A percentile compares a stretch with the other conserved stretches of the same genome.
Conservation (phyloP, 2,113 vertebrate species). For the Synchiropus splendidus region DNA sequence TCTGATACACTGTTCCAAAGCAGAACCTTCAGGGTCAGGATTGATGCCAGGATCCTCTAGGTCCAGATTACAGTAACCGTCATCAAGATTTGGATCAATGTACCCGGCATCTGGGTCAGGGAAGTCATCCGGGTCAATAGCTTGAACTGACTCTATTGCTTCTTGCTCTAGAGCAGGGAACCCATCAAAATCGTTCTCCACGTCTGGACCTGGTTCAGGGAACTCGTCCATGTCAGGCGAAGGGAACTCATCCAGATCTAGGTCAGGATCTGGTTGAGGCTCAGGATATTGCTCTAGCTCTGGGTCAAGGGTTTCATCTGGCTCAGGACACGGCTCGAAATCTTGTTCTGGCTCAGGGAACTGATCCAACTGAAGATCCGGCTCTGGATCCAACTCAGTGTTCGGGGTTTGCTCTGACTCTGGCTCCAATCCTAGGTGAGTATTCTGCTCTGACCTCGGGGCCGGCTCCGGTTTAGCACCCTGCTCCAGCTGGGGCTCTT, state of each 20-base stretch:
- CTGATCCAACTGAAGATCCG: not conserved
- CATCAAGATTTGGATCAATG: constrained; percentile 13
- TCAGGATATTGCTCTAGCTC: constrained; percentile 16
- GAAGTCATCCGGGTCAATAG: no score
- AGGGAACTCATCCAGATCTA: no score
- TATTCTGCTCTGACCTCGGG: not conserved
- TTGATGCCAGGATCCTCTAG: constrained; percentile 19
- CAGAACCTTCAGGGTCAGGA: constrained; percentile 42
- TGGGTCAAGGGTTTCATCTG: constrained; percentile 8
- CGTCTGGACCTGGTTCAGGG: no score
- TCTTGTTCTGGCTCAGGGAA: not conserved
- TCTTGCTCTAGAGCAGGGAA: no score
- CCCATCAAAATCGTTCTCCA: no score
- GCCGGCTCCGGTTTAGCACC: not conserved
- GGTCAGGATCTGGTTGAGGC: constrained; percentile 4
- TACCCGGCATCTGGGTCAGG: not conserved
- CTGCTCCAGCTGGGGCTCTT: constrained; percentile 24
- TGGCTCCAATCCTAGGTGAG: not conserved
- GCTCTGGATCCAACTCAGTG: not conserved
- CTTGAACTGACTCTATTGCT: no score
- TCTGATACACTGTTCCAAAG: constrained; percentile 48
- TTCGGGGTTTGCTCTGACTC: not conserved
- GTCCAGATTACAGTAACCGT: constrained; percentile 25
- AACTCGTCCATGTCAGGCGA: no score
- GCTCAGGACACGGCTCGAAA: constrained; percentile 2